These are phyloP conservation scores for Scrobipalpa atriplicella DNA, from an alignment of 2,888 invertebrate genomes.

Conservation along the genomic window DNA sequence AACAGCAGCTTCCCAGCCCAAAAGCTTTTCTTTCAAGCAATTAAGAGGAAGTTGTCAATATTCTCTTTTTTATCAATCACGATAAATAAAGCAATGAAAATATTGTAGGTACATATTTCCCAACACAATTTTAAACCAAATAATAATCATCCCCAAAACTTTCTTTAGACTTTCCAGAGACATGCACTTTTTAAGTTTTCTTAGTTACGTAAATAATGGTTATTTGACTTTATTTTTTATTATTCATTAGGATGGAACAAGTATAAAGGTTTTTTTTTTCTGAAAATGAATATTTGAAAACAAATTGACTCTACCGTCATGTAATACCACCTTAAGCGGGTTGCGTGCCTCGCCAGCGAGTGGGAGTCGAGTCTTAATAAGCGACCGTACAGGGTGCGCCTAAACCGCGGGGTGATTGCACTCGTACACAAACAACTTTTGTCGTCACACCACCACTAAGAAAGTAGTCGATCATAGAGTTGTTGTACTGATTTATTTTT, in stretches of 20 bases:
- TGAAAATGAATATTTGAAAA: neutral
- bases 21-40: neutral
- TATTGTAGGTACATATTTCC: too few species aligned
- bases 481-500: neutral
- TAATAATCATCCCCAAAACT: neutral
- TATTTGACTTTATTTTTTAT: too few species aligned
- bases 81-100: too few species aligned
- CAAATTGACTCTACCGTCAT: slow-evolving; percentile 43
- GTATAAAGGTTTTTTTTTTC: too few species aligned
- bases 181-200: neutral
- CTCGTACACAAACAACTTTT: slow-evolving; percentile 28
- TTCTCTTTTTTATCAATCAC: too few species aligned
- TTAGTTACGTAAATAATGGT: too few species aligned
- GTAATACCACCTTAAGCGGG: slow-evolving; percentile 50
- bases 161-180: neutral
- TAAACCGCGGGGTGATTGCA: slow-evolving; percentile 29
- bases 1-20: too few species aligned
- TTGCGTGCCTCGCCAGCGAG: slow-evolving; percentile 72
- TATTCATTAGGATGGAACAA: too few species aligned
- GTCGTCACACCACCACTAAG: slow-evolving; percentile 1
- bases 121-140: too few species aligned
- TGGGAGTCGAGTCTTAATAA: slow-evolving; percentile 79
- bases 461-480: slow-evolving; percentile 7
- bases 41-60: neutral
- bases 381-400: slow-evolving; percentile 50